Evolutionary conservation across 2,888 invertebrate genomes (phyloP).

Genomic region (Pantelozetes paolii): DNA sequence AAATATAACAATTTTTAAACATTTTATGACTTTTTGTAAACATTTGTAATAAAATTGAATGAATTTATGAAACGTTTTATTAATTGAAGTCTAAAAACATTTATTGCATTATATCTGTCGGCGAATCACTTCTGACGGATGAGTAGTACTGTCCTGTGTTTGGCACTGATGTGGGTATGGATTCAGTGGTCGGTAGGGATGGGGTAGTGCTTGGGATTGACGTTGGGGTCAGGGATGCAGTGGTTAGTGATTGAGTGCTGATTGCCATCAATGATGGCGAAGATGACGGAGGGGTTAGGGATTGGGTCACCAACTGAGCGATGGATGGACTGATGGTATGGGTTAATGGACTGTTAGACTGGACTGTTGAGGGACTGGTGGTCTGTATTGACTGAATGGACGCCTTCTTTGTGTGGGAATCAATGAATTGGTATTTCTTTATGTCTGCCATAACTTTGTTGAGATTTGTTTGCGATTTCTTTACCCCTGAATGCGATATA

Average conservation of each 20-base stretch:
- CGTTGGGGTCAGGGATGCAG: background rate
- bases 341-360: no score
- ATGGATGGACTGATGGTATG: background rate
- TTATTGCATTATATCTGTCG: conserved; percentile 12
- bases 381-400: background rate
- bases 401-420: conserved; percentile 30
- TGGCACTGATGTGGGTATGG: background rate
- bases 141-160: background rate
- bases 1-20: no score
- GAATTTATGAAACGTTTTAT: no score
- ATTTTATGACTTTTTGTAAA: no score
- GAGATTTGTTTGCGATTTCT: conserved; percentile 38
- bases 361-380: no score
- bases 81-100: background rate
- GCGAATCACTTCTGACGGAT: conserved; percentile 4
- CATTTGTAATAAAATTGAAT: no score
- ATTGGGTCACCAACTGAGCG: no score
- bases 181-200: background rate
- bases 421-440: conserved; percentile 42
- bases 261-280: background rate
- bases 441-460: conserved; percentile 43
- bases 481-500: conserved; percentile 12
- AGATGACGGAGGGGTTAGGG: background rate
- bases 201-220: background rate
- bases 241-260: background rate